phyloP scores from a whole-genome alignment of 2,888 invertebrate genomes.

The Eudemis profundana region DNA sequence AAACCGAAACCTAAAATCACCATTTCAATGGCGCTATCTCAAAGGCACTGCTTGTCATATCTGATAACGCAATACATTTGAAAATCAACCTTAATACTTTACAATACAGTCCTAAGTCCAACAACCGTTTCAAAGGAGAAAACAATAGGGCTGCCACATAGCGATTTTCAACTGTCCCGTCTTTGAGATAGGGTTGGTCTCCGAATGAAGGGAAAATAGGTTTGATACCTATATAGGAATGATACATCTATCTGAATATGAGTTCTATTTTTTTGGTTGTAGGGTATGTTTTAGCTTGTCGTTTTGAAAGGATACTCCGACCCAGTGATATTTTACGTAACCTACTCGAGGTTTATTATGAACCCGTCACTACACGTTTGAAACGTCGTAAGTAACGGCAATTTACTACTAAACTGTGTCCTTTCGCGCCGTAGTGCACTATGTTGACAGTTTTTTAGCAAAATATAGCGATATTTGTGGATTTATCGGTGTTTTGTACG shows the following conservation, averaged over 20 bases:
- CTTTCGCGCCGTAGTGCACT: neutral
- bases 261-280: neutral
- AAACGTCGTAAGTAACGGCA: neutral
- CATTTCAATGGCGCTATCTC: slow-evolving; percentile 19
- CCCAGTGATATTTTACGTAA: slow-evolving; percentile 63
- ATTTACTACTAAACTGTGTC: neutral
- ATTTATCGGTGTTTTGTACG: slow-evolving; percentile 23
- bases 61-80: slow-evolving; percentile 10
- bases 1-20: slow-evolving; percentile 18
- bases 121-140: neutral
- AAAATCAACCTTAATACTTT: slow-evolving; percentile 1
- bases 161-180: neutral
- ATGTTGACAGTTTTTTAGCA: slow-evolving; percentile 26
- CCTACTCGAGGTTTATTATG: slow-evolving; percentile 50
- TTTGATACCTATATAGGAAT: slow-evolving; percentile 6
- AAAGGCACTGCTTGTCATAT: slow-evolving; percentile 13
- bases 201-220: neutral
- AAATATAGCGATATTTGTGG: slow-evolving; percentile 11
- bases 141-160: slow-evolving; percentile 3
- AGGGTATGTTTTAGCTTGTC: slow-evolving; percentile 13
- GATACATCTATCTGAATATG: neutral
- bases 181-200: neutral
- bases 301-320: slow-evolving; percentile 45
- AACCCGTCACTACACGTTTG: neutral
- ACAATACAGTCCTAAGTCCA: neutral